Conservation (phyloP, 2,113 vertebrate genomes). For the Scomber japonicus region DNA sequence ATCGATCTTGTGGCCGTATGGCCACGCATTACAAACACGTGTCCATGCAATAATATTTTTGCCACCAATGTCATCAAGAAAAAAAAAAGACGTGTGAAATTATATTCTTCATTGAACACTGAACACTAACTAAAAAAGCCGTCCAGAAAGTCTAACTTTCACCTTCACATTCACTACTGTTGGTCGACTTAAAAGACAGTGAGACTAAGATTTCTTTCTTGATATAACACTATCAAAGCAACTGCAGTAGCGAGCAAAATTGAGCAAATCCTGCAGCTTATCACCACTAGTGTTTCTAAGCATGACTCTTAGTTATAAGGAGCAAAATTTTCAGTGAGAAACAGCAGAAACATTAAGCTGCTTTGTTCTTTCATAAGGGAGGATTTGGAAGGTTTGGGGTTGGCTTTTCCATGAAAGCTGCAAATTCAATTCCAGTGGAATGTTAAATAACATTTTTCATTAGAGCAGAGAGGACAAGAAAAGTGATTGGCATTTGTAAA, state of each 20-base stretch:
- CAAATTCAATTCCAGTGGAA: conserved; percentile 23
- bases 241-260: conserved; percentile 33
- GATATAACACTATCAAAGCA: conserved; percentile 50
- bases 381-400: conserved; percentile 60
- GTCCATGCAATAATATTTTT: no score
- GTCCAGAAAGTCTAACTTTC: background rate
- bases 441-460: conserved; percentile 61
- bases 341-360: conserved; percentile 54
- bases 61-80: no score
- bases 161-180: background rate
- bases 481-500: conserved; percentile 29
- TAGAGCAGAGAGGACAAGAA: conserved; percentile 30
- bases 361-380: conserved; percentile 69
- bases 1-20: no score
- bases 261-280: conserved; percentile 68
- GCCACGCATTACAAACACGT: no score
- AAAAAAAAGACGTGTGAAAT: no score
- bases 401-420: conserved; percentile 61
- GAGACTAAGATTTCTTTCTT: conserved; percentile 16
- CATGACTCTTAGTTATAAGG: conserved; percentile 38
- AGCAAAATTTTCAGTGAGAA: conserved; percentile 53
- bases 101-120: background rate
- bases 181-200: conserved; percentile 19
- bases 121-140: background rate
- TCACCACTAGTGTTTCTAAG: conserved; percentile 38